Evolutionary conservation across 2,113 vertebrate genomes (phyloP).

Genomic region (Diphyllodes magnificus): DNA sequence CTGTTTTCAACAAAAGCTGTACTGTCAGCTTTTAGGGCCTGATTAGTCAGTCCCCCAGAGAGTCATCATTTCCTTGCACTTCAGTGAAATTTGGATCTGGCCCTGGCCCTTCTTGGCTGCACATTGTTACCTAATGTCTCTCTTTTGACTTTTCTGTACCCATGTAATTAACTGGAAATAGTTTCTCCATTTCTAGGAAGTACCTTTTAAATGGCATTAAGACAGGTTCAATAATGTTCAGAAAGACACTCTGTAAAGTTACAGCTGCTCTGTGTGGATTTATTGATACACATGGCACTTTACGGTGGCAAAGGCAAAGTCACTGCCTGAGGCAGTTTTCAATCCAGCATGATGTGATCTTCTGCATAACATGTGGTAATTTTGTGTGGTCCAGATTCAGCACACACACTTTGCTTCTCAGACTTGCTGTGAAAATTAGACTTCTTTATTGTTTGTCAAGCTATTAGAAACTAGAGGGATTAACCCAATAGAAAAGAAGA

Average conservation of each 20-base stretch:
- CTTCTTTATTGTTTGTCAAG: not conserved
- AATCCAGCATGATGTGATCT: not conserved
- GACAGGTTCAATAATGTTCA: not conserved
- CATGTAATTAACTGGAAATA: not conserved
- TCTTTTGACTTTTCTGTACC: not conserved
- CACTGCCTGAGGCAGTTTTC: not conserved
- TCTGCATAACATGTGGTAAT: not conserved
- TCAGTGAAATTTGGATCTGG: not conserved
- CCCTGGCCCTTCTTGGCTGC: not conserved
- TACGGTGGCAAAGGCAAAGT: not conserved
- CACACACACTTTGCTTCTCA: not conserved
- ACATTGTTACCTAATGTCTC: not conserved
- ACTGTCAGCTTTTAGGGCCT: not conserved
- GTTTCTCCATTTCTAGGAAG: not conserved
- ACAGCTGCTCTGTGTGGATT: not conserved
- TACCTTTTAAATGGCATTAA: not conserved
- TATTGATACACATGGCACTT: not conserved
- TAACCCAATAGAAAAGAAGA: not conserved
- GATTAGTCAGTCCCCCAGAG: not conserved
- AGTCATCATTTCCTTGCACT: not conserved
- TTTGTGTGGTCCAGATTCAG: not conserved
- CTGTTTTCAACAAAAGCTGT: not conserved
- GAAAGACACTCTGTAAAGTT: not conserved
- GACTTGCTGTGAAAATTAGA: not conserved
- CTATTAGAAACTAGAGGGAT: not conserved